Percentiles rank a stretch among this genome's conserved stretches.
Conservation (phyloP, 2,797 vertebrate genomes). For the Clarias fuscus region DNA sequence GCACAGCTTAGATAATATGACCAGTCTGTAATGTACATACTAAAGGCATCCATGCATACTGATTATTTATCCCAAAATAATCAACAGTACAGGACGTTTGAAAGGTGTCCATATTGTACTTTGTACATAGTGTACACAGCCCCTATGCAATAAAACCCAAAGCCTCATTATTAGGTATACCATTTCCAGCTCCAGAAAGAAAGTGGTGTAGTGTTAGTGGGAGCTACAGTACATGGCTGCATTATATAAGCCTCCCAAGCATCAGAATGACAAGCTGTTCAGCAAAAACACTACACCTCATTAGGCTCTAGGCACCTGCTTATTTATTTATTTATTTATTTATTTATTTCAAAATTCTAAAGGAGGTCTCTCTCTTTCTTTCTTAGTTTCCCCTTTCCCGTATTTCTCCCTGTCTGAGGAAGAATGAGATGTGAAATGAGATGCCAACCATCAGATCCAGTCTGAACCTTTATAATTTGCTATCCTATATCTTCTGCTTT, state of each 20-base stretch:
- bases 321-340: neutral
- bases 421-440: neutral
- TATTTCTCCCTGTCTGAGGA: neutral
- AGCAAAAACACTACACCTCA: slow-evolving; percentile 32
- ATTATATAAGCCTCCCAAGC: slow-evolving; percentile 22
- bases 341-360: neutral
- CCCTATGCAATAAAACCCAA: neutral
- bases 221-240: neutral
- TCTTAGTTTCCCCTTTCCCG: neutral
- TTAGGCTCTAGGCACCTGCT: slow-evolving; percentile 30
- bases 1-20: neutral
- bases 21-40: neutral
- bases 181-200: slow-evolving; percentile 4
- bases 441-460: neutral
- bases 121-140: neutral
- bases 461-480: neutral
- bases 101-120: too few species aligned
- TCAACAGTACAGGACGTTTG: neutral
- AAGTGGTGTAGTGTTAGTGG: slow-evolving; percentile 4
- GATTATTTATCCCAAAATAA: neutral
- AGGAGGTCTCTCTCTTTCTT: neutral
- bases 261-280: slow-evolving; percentile 33
- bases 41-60: neutral
- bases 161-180: slow-evolving; percentile 7
- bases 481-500: neutral